Conservation (phyloP, 2,888 invertebrate species). For the Dynastes maya region DNA sequence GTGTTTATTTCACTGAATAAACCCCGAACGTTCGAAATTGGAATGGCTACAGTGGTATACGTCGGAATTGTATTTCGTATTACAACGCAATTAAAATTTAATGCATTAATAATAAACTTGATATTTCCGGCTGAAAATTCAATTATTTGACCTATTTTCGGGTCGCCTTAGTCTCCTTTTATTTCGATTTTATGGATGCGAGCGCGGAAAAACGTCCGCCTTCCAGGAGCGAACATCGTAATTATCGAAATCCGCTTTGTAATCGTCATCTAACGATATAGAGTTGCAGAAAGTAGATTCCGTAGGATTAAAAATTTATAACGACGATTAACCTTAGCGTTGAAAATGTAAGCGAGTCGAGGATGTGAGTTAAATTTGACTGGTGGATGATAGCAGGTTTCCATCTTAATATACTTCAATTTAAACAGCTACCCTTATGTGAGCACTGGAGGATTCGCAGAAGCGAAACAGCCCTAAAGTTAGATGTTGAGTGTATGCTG, state of each 20-base stretch:
- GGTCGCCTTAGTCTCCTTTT: background rate
- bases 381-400: too few species aligned
- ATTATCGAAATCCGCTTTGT: background rate
- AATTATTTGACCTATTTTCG: conserved; percentile 4
- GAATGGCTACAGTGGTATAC: background rate
- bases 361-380: background rate
- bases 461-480: too few species aligned
- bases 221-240: background rate
- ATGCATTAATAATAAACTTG: conserved; percentile 39
- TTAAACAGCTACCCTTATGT: too few species aligned
- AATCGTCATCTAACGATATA: background rate
- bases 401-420: too few species aligned
- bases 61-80: conserved; percentile 14
- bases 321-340: background rate
- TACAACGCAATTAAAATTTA: conserved; percentile 32
- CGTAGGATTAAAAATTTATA: background rate
- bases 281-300: background rate
- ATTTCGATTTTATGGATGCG: background rate
- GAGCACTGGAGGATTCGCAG: too few species aligned
- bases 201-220: background rate
- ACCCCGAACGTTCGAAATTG: background rate
- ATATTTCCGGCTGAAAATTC: background rate
- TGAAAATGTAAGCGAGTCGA: background rate
- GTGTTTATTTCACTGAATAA: background rate
- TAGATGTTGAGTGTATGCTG: too few species aligned